These are phyloP conservation scores for Acipenser ruthenus DNA, from an alignment of 2,797 vertebrate genomes.

Conservation along the genomic window DNA sequence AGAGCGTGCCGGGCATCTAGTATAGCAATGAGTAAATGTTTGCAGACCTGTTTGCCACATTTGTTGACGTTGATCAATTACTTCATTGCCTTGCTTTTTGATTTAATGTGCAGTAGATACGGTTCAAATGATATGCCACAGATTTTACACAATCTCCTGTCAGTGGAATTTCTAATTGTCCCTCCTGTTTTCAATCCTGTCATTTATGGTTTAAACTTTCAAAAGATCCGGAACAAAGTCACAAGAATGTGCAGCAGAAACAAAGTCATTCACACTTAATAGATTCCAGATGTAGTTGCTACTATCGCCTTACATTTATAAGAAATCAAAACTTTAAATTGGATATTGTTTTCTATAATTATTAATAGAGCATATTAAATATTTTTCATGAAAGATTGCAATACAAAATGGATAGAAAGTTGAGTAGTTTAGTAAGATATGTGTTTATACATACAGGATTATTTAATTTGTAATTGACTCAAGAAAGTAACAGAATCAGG, in stretches of 20 bases:
- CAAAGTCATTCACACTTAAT: no score
- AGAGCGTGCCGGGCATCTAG: constrained; percentile 16
- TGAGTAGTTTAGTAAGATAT: no score
- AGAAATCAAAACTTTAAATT: no score
- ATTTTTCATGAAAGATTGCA: no score
- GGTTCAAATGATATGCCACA: constrained; percentile 20
- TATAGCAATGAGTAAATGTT: constrained; percentile 17
- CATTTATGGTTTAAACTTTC: constrained; percentile 25
- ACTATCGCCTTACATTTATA: no score
- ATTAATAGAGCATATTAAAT: no score
- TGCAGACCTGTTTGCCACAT: constrained; percentile 29
- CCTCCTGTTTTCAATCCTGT: constrained; percentile 28
- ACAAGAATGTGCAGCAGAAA: not conserved
- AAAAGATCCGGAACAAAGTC: constrained; percentile 9
- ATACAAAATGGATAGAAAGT: no score
- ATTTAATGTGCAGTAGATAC: constrained; percentile 24
- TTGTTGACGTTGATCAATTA: constrained; percentile 23
- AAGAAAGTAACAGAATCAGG: no score
- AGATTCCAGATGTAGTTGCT: no score
- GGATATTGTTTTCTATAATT: no score
- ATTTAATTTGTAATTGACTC: no score
- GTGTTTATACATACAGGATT: no score
- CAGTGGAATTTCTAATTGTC: constrained; percentile 23
- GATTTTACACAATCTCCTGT: constrained; percentile 19
- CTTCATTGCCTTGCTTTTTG: constrained; percentile 17